These are phyloP conservation scores for Excalfactoria chinensis DNA, from an alignment of 2,113 vertebrate species.

Conservation along the genomic window DNA sequence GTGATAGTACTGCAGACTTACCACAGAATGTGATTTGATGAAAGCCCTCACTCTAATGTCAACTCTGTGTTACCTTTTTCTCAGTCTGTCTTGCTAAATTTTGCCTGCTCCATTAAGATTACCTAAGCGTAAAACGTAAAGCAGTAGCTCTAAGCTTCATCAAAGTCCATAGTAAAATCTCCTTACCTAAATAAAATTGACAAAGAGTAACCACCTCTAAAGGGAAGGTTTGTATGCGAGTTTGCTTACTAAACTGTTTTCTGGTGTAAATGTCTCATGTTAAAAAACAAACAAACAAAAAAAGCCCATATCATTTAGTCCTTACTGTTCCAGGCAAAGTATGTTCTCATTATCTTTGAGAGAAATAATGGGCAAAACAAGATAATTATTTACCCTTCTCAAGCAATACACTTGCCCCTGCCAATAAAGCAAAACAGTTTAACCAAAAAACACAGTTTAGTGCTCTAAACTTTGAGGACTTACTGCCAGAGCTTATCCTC, in stretches of 20 bases:
- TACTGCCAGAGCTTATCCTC: neutral
- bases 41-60: slow-evolving; percentile 3
- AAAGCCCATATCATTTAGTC: neutral
- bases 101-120: neutral
- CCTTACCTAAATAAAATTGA: slow-evolving; percentile 10
- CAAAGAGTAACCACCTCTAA: slow-evolving; percentile 39
- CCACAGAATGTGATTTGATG: neutral
- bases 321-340: neutral
- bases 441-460: neutral
- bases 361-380: neutral
- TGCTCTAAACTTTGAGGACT: neutral
- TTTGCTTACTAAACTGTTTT: slow-evolving; percentile 17
- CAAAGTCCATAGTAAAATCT: slow-evolving; percentile 23
- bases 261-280: neutral
- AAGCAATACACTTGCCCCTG: slow-evolving; percentile 23
- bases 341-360: slow-evolving; percentile 11
- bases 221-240: slow-evolving; percentile 68
- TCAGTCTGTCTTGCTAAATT: slow-evolving; percentile 2
- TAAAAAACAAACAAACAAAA: too few species aligned
- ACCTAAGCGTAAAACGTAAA: neutral
- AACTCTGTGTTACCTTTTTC: neutral
- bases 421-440: neutral
- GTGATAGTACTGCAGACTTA: neutral
- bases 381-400: neutral
- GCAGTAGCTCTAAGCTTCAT: slow-evolving; percentile 15